Percentiles rank a stretch among this genome's conserved stretches.
Evolutionary conservation across 2,113 vertebrate species (phyloP).

Genomic region (Pachyramphus minor): DNA sequence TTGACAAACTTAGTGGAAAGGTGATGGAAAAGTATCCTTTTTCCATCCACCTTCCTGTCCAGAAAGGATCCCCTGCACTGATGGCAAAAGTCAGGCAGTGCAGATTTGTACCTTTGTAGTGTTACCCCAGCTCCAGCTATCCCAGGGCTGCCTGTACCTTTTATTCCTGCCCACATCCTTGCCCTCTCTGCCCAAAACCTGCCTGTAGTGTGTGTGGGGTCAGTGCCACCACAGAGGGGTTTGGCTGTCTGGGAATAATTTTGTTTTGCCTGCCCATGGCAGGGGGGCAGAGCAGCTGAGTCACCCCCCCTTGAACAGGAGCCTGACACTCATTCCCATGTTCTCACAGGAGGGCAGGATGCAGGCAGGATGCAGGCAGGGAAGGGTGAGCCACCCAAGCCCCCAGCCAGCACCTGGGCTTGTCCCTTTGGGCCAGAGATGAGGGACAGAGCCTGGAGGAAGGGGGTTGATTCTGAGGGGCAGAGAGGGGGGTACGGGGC

Average conservation of each 20-base stretch:
- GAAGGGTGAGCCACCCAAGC: background rate
- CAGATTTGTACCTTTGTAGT: background rate
- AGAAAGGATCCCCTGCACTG: background rate
- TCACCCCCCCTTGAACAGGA: background rate
- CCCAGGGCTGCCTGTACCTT: background rate
- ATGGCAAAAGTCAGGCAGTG: background rate
- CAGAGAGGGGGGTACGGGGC: rapidly evolving
- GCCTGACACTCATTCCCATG: background rate
- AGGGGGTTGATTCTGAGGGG: background rate
- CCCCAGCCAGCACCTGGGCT: background rate
- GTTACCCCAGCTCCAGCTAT: background rate
- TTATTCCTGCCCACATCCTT: background rate
- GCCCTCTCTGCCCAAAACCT: background rate
- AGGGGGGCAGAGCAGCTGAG: background rate
- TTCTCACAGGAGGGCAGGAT: background rate
- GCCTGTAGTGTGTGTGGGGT: background rate
- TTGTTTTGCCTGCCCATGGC: background rate
- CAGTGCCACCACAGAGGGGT: background rate
- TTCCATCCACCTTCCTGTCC: background rate
- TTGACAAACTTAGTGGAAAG: background rate
- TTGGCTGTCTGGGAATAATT: background rate
- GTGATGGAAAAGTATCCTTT: too few species aligned
- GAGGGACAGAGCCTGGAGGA: background rate
- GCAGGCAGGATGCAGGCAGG: background rate
- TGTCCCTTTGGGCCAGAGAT: background rate